Evolutionary conservation across 2,797 vertebrate species (phyloP), one percentile per base, ranked within the genome.

Genomic region (Galago senegalensis): DNA sequence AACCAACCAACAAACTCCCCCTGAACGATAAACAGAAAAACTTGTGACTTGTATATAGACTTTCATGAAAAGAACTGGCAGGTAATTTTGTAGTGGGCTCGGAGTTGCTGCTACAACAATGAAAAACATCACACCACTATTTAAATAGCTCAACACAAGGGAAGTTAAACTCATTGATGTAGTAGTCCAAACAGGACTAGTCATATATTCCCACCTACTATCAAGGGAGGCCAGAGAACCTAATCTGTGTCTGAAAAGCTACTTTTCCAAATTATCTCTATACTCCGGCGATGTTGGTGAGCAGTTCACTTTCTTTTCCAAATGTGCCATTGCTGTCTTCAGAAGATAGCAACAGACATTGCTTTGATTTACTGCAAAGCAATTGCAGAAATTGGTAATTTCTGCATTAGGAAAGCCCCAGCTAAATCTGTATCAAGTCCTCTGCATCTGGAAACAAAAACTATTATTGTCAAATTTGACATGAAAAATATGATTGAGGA

Each of bases 381-480:
- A 43, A 43, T 43, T 43, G 40, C 40, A 43, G 40, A 43, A 43
- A 43, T 43, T 92, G 67, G 21, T 88, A 37, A 53, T 83, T 94
- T 82, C 31, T 91, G 20, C 46, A 29, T 29, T 79, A 60, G 70
- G 69, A 82, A 82, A 31, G 10, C n/a, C 10, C 43, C 0, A 7
- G 61, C 40, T 40, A 21, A 29, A 73, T 84, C 16, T 60, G 1
- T 46, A 60, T 20, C 16, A 31, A 92, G 12, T 70, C 8, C 49
- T 88, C n/a, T 92, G 43, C 77, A 87, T 60, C 61, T 87, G 63
- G 65, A 75, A 88, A 80, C 58, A 49, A 89, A 61, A 63, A 80
- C 1, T 0, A 73, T 37, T 89, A 16, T 53, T 83, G 69, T 58
- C 79, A n/a, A 94, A 23, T 43, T 72, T 23, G 92, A 77, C 31